Evolutionary conservation across 2,113 vertebrate genomes (phyloP).

Genomic region (Camelus dromedarius): DNA sequence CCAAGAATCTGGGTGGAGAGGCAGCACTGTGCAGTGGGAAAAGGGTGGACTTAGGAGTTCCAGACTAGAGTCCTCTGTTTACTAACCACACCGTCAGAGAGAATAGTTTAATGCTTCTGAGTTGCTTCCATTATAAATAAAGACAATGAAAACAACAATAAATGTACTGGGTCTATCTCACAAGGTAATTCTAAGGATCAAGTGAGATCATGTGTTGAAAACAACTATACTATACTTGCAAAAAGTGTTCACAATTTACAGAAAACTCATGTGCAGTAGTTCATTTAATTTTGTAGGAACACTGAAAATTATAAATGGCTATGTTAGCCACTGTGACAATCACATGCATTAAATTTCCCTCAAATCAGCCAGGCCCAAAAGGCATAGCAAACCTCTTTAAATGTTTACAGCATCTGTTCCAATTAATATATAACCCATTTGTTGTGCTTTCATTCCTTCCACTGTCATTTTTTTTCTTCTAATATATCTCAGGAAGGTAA

Average conservation of each 20-base stretch:
- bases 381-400: background rate
- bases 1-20: conserved; percentile 37
- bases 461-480: conserved; percentile 53
- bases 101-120: background rate
- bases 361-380: conserved; percentile 20
- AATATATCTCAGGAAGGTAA: conserved; percentile 31
- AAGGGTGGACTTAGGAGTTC: background rate
- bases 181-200: background rate
- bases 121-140: background rate
- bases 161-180: background rate
- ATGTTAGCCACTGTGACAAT: conserved; percentile 19
- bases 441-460: conserved; percentile 50
- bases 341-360: conserved; percentile 21
- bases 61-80: background rate
- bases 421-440: conserved; percentile 16
- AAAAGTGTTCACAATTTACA: conserved; percentile 26
- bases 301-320: conserved; percentile 37
- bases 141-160: conserved; percentile 24
- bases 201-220: background rate
- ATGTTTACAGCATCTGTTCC: background rate
- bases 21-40: background rate
- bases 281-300: conserved; percentile 16
- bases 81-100: background rate
- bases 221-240: background rate
- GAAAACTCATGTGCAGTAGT: background rate